Conservation (phyloP, 1,140 invertebrate genomes). For the Cecropterus lyciades region DNA sequence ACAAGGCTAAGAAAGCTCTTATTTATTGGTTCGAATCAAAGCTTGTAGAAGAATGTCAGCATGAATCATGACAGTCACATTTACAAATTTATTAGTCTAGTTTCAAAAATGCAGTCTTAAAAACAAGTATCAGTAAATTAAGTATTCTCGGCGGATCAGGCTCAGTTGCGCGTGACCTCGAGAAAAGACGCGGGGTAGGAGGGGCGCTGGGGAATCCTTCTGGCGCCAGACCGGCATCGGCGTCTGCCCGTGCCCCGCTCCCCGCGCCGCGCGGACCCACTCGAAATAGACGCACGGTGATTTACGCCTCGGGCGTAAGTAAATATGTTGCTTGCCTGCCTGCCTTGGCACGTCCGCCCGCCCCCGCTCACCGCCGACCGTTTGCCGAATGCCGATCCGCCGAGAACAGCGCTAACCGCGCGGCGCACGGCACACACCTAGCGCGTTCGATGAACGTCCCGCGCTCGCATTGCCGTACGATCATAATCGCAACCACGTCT, state of each 20-base stretch:
- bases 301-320: constrained; percentile 81
- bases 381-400: constrained; percentile 54
- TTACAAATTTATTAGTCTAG: background rate
- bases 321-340: constrained; percentile 78
- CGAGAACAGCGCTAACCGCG: constrained; percentile 4
- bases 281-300: constrained; percentile 82
- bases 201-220: constrained; percentile 83
- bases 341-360: constrained; percentile 78
- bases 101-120: constrained; percentile 10
- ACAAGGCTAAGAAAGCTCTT: background rate
- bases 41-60: background rate
- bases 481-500: constrained; percentile 40
- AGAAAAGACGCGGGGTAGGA: constrained; percentile 53
- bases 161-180: constrained; percentile 69
- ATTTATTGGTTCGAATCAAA: background rate
- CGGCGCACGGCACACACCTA: constrained; percentile 43
- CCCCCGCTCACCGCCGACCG: constrained; percentile 63
- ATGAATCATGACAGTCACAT: background rate
- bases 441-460: constrained; percentile 44
- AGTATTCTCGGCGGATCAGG: constrained; percentile 52
- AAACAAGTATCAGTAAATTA: constrained; percentile 38
- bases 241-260: constrained; percentile 72
- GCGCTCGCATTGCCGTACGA: constrained; percentile 19
- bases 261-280: constrained; percentile 57
- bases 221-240: constrained; percentile 82